Conservation (phyloP, 1,140 invertebrate genomes). For the Cydia pomonella region DNA sequence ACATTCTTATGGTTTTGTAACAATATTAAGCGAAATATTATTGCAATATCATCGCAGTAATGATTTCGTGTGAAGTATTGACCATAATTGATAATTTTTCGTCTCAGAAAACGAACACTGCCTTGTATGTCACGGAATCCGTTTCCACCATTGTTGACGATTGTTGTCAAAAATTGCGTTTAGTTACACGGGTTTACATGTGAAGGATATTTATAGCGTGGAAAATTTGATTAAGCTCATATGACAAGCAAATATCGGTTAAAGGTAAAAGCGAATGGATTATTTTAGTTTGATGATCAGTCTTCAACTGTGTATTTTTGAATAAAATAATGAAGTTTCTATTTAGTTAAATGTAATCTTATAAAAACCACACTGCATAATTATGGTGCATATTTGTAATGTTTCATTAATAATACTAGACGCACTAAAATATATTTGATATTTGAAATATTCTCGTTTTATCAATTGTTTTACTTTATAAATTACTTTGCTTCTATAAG, state of each 20-base stretch:
- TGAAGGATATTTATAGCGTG: not conserved
- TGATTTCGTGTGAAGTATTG: constrained; percentile 65
- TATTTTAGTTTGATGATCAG: not conserved
- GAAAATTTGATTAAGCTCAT: not conserved
- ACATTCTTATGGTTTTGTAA: constrained; percentile 83
- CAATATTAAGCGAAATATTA: constrained; percentile 70
- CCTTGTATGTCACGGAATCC: constrained; percentile 70
- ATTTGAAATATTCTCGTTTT: too few species aligned
- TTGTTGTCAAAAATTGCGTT: constrained; percentile 76
- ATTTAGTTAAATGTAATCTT: too few species aligned
- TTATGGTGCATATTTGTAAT: too few species aligned
- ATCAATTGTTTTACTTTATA: too few species aligned
- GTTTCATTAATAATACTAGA: too few species aligned
- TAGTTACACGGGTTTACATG: constrained; percentile 40
- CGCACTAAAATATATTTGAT: too few species aligned
- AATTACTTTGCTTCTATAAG: not conserved
- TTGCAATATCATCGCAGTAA: constrained; percentile 70
- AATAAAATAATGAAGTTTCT: not conserved
- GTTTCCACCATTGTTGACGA: constrained; percentile 78
- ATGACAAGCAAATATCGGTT: not conserved
- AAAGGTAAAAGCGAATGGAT: not conserved
- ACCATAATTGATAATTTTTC: constrained; percentile 79
- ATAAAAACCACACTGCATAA: too few species aligned
- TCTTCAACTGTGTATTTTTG: not conserved
- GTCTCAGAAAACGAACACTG: constrained; percentile 76